Conservation (phyloP, 1,140 invertebrate species). For the Drosophila kurseongensis region DNA sequence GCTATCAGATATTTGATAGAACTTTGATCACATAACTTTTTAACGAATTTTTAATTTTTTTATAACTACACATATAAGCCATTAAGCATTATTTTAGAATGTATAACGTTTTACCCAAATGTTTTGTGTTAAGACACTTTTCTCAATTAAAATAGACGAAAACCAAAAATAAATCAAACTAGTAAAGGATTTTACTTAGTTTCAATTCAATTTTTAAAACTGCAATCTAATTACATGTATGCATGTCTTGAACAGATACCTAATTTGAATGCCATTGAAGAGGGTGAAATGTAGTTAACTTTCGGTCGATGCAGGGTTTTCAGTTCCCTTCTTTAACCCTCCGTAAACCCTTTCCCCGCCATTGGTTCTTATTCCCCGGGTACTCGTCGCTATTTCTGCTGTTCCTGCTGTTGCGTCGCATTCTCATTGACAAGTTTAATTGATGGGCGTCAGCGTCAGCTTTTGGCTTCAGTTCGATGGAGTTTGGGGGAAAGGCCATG, state of each 20-base stretch:
- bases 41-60: too few relatives aligned
- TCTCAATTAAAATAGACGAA: too few relatives aligned
- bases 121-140: too few relatives aligned
- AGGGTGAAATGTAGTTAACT: slow-evolving; percentile 31
- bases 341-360: neutral
- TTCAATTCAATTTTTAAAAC: neutral
- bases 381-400: slow-evolving; percentile 40
- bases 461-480: slow-evolving; percentile 33
- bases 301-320: slow-evolving; percentile 9
- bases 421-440: slow-evolving; percentile 67
- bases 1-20: too few relatives aligned
- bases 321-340: too few relatives aligned
- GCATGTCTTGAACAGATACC: slow-evolving; percentile 6
- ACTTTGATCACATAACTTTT: too few relatives aligned
- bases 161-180: too few relatives aligned
- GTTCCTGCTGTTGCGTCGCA: slow-evolving; percentile 23
- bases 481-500: slow-evolving; percentile 37
- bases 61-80: too few relatives aligned
- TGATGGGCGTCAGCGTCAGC: slow-evolving; percentile 63
- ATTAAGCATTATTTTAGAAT: too few relatives aligned
- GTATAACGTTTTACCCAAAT: too few relatives aligned
- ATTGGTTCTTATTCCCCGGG: slow-evolving; percentile 38
- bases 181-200: neutral
- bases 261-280: slow-evolving; percentile 8
- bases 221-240: slow-evolving; percentile 12